A percentile compares a stretch with the other conserved stretches of the same genome.
These are phyloP conservation scores for Melitaea cinxia DNA, from an alignment of 1,140 invertebrate species.

Conservation along the genomic window DNA sequence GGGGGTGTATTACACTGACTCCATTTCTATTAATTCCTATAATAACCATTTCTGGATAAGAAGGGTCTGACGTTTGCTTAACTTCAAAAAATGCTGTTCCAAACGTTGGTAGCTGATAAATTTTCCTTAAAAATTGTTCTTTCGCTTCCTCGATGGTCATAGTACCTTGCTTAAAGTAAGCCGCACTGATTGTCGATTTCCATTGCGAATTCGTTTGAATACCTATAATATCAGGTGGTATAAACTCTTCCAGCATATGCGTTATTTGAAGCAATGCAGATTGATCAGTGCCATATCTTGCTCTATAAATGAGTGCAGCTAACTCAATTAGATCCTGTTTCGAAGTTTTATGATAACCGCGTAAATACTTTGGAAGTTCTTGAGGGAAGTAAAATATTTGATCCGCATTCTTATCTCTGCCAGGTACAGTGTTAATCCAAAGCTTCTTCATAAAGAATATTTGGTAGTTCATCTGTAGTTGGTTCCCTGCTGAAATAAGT, in stretches of 20 bases:
- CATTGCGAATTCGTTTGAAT: slow-evolving; percentile 89
- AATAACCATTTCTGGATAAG: slow-evolving; percentile 91
- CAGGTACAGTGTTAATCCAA: slow-evolving; percentile 95
- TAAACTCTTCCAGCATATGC: slow-evolving; percentile 87
- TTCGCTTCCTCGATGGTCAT: slow-evolving; percentile 88
- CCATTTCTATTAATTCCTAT: slow-evolving; percentile 96
- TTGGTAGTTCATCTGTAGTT: slow-evolving; percentile 92
- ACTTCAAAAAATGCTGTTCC: slow-evolving; percentile 98
- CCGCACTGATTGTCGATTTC: slow-evolving; percentile 88
- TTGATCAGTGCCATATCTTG: slow-evolving; percentile 88
- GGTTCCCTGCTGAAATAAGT: slow-evolving; percentile 73
- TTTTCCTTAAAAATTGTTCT: slow-evolving; percentile 90
- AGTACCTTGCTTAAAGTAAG: slow-evolving; percentile 85
- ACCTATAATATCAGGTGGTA: slow-evolving; percentile 91
- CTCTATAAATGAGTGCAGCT: slow-evolving; percentile 91
- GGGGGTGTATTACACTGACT: slow-evolving; percentile 93
- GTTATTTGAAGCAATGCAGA: slow-evolving; percentile 83
- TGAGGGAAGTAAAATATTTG: slow-evolving; percentile 97
- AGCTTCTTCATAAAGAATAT: slow-evolving; percentile 99
- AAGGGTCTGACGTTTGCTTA: slow-evolving; percentile 92
- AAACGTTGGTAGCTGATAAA: slow-evolving; percentile 93
- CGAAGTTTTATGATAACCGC: slow-evolving; percentile 92
- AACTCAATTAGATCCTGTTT: slow-evolving; percentile 91
- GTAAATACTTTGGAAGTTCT: slow-evolving; percentile 95
- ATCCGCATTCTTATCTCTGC: slow-evolving; percentile 94